These are phyloP conservation scores for Ursus arctos DNA, from an alignment of 2,113 vertebrate species.

Conservation along the genomic window DNA sequence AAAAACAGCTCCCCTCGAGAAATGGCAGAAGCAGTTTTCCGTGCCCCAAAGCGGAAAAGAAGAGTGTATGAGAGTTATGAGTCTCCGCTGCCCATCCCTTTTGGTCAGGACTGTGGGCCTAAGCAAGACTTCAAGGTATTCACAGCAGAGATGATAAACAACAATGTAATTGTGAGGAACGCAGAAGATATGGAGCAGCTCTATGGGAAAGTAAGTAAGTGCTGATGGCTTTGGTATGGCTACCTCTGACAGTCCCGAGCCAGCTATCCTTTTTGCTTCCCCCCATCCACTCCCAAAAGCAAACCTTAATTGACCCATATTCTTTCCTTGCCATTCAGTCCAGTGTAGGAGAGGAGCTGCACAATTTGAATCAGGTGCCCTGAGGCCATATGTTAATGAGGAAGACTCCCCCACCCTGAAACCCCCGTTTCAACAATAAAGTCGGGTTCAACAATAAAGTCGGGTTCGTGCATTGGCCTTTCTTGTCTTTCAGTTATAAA, in stretches of 20 bases:
- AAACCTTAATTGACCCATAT: rapidly evolving
- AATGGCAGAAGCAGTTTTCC: constrained; percentile 92
- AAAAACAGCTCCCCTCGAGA: neutral
- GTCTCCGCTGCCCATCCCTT: constrained; percentile 90
- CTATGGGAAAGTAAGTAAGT: constrained; percentile 93
- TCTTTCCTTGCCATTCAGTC: neutral
- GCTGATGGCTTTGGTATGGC: rapidly evolving
- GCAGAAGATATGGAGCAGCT: constrained; percentile 91
- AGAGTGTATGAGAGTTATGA: constrained; percentile 90
- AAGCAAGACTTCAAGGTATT: constrained; percentile 85
- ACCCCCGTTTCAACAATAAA: neutral
- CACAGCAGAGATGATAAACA: constrained; percentile 92
- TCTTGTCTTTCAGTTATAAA: neutral
- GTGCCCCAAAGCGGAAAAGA: constrained; percentile 91
- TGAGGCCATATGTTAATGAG: neutral
- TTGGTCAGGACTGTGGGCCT: constrained; percentile 48
- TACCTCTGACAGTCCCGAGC: neutral
- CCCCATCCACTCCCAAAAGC: neutral
- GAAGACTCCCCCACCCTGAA: neutral
- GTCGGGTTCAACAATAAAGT: too few relatives aligned
- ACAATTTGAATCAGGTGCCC: neutral
- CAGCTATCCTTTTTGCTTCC: neutral
- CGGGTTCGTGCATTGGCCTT: neutral
- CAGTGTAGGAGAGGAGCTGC: neutral
- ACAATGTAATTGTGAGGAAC: constrained; percentile 90